These are phyloP conservation scores for Cydia fagiglandana DNA, from an alignment of 1,140 invertebrate genomes.

Conservation along the genomic window DNA sequence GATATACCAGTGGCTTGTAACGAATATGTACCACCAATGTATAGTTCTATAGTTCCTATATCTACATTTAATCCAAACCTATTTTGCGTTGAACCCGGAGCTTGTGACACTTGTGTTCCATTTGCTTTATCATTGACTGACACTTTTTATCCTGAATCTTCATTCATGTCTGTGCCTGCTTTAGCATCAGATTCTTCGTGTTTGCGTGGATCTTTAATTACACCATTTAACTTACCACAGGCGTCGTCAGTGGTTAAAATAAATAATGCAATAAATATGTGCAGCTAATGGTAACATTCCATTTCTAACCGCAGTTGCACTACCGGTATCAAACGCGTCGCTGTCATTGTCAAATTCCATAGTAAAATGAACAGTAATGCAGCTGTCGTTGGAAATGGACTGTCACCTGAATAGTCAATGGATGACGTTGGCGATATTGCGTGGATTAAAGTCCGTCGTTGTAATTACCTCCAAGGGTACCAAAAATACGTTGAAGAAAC, in stretches of 20 bases:
- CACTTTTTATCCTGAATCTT: background rate
- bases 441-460: too few relatives aligned
- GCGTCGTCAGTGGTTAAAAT: background rate
- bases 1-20: slow-evolving; percentile 17
- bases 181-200: background rate
- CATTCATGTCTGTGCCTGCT: background rate
- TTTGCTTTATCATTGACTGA: slow-evolving; percentile 5
- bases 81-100: background rate
- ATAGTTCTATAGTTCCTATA: background rate
- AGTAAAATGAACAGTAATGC: too few relatives aligned
- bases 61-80: background rate
- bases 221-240: background rate
- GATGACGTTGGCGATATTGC: background rate
- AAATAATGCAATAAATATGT: background rate
- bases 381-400: too few relatives aligned
- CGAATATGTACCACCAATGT: slow-evolving; percentile 14
- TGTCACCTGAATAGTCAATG: too few relatives aligned
- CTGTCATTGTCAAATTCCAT: too few relatives aligned
- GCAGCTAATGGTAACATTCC: background rate
- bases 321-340: too few relatives aligned
- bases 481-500: too few relatives aligned
- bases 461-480: too few relatives aligned
- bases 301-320: too few relatives aligned
- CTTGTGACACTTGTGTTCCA: background rate
- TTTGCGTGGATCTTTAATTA: background rate